Evolutionary conservation across 2,888 invertebrate genomes (phyloP).

Genomic region (Bimastos eiseni): DNA sequence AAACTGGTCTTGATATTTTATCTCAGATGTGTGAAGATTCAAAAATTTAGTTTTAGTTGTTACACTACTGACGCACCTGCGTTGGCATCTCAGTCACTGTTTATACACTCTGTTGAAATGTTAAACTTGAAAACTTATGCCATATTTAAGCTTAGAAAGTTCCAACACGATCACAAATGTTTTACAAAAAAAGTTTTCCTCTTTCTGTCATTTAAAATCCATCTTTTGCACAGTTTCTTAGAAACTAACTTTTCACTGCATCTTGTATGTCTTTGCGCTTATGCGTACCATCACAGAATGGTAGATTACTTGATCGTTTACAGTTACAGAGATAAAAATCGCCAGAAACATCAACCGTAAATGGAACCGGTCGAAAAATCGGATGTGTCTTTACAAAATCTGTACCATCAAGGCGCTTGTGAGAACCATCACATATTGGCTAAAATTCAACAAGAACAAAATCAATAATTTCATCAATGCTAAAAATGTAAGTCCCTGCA

Average conservation of each 20-base stretch:
- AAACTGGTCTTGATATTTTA: not conserved
- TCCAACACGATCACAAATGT: not conserved
- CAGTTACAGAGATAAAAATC: slow-evolving; percentile 98
- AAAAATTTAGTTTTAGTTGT: no score
- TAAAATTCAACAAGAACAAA: slow-evolving; percentile 61
- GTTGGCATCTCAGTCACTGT: not conserved
- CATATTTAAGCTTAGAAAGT: not conserved
- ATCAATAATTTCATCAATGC: not conserved
- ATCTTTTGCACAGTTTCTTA: not conserved
- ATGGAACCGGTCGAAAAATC: slow-evolving; percentile 73
- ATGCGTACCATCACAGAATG: slow-evolving; percentile 96
- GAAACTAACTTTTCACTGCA: slow-evolving; percentile 27
- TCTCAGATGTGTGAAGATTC: no score
- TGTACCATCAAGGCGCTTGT: slow-evolving; percentile 69
- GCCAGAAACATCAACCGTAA: slow-evolving; percentile 81
- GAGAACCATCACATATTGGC: slow-evolving; percentile 92
- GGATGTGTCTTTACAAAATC: slow-evolving; percentile 72
- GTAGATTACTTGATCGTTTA: slow-evolving; percentile 88
- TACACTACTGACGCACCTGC: not conserved
- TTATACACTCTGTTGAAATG: not conserved
- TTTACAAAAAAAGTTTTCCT: not conserved
- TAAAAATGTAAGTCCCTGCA: no score
- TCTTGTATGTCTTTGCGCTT: slow-evolving; percentile 40
- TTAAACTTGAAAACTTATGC: not conserved
- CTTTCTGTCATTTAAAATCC: not conserved